Evolutionary conservation across 2,797 vertebrate species (phyloP).

Genomic region (Melanogrammus aeglefinus): DNA sequence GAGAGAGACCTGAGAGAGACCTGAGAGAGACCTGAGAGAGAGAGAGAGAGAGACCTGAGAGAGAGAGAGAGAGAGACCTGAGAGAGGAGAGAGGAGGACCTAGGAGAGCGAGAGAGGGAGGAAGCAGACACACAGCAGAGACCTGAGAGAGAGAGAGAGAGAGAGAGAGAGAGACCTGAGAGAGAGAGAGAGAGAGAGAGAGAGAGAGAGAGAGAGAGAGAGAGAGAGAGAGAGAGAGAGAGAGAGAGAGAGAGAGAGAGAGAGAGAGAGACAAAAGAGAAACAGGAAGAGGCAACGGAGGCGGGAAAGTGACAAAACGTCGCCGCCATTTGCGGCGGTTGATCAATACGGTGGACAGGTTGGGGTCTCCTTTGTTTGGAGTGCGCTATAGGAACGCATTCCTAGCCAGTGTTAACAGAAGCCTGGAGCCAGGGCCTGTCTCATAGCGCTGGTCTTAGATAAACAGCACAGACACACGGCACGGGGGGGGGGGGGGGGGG

Average conservation of each 20-base stretch:
- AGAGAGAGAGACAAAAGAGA: slow-evolving; percentile 36
- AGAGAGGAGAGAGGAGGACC: not conserved
- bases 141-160: slow-evolving; percentile 3
- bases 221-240: not conserved
- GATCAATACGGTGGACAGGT: slow-evolving; percentile 81
- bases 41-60: not conserved
- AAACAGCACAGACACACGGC: slow-evolving; percentile 80
- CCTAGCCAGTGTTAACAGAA: slow-evolving; percentile 84
- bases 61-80: too few species aligned
- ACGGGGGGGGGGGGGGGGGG: slow-evolving; percentile 43
- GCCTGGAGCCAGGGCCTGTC: slow-evolving; percentile 85
- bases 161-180: slow-evolving; percentile 27
- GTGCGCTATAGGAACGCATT: slow-evolving; percentile 81
- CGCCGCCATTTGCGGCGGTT: slow-evolving; percentile 70
- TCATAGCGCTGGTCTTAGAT: slow-evolving; percentile 80
- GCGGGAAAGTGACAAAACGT: slow-evolving; percentile 49
- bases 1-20: too few species aligned
- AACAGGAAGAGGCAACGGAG: slow-evolving; percentile 24
- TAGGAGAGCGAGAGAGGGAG: not conserved
- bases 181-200: not conserved
- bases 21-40: not conserved
- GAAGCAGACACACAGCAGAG: slow-evolving; percentile 18
- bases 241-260: slow-evolving; percentile 23
- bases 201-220: not conserved
- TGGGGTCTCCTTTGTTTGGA: slow-evolving; percentile 83